These are phyloP conservation scores for Psilopogon haemacephalus DNA, from an alignment of 2,113 vertebrate genomes.

Conservation along the genomic window DNA sequence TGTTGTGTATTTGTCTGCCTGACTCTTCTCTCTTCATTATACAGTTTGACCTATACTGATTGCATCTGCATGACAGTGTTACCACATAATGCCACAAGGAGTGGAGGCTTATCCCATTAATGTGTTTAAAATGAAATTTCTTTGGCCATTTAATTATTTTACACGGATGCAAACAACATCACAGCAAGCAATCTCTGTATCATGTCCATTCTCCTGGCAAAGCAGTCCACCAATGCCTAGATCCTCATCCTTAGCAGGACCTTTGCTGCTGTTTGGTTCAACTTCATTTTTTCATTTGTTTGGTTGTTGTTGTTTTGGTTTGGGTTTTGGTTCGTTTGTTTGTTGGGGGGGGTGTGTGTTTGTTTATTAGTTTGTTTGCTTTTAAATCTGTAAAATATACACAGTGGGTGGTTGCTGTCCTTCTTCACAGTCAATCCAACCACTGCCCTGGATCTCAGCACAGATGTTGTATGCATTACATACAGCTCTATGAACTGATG, in stretches of 20 bases:
- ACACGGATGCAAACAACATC: background rate
- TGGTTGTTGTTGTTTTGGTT: too few species aligned
- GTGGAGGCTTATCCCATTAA: background rate
- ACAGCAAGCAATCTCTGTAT: background rate
- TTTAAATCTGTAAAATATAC: background rate
- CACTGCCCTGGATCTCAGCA: accelerated
- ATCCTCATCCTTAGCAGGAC: background rate
- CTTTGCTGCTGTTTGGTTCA: background rate
- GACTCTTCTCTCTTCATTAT: background rate
- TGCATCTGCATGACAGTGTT: background rate
- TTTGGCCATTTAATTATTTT: background rate
- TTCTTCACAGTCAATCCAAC: background rate
- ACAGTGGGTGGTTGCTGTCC: background rate
- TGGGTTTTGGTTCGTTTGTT: background rate
- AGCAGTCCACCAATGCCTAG: accelerated
- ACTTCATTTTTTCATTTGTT: background rate
- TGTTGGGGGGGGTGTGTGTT: too few species aligned
- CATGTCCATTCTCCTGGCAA: background rate
- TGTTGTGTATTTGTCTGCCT: background rate
- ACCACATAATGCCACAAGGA: background rate
- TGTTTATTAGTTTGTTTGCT: too few species aligned
- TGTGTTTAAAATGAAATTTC: background rate
- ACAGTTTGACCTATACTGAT: background rate
- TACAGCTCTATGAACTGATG: background rate
- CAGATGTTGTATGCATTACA: accelerated